A percentile compares a stretch with the other conserved stretches of the same genome.
phyloP scores from a whole-genome alignment of 2,797 vertebrate species.

The Centroberyx gerrardi region DNA sequence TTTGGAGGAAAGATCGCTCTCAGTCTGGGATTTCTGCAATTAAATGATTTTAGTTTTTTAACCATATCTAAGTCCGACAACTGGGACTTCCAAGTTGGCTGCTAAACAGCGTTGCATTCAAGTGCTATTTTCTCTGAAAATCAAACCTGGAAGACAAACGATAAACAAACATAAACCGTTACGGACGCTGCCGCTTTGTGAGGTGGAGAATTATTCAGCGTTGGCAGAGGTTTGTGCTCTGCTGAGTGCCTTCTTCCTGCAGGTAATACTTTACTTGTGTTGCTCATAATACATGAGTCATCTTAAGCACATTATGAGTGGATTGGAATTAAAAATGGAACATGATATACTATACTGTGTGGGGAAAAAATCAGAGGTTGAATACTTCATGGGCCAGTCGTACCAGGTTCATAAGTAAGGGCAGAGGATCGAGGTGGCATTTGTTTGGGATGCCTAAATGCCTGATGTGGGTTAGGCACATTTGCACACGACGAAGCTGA shows the following conservation, averaged over 20 bases:
- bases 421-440: too few relatives aligned
- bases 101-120: constrained; percentile 12
- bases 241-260: background rate
- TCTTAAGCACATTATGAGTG: background rate
- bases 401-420: too few relatives aligned
- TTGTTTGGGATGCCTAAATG: too few relatives aligned
- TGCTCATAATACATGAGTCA: background rate
- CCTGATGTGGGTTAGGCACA: too few relatives aligned
- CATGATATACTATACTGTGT: background rate
- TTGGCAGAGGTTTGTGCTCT: background rate
- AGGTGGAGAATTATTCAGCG: too few relatives aligned
- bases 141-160: too few relatives aligned
- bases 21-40: constrained; percentile 17
- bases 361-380: too few relatives aligned
- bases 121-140: background rate
- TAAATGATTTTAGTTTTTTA: constrained; percentile 15
- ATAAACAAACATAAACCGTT: too few relatives aligned
- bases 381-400: too few relatives aligned
- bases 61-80: constrained; percentile 6
- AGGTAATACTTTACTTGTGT: background rate
- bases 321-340: constrained; percentile 12
- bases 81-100: background rate
- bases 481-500: too few relatives aligned
- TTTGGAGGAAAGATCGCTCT: background rate
- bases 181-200: too few relatives aligned